Percentiles rank a stretch among this genome's conserved stretches.
Conservation (phyloP, 2,797 vertebrate genomes). For the Karalla daura region DNA sequence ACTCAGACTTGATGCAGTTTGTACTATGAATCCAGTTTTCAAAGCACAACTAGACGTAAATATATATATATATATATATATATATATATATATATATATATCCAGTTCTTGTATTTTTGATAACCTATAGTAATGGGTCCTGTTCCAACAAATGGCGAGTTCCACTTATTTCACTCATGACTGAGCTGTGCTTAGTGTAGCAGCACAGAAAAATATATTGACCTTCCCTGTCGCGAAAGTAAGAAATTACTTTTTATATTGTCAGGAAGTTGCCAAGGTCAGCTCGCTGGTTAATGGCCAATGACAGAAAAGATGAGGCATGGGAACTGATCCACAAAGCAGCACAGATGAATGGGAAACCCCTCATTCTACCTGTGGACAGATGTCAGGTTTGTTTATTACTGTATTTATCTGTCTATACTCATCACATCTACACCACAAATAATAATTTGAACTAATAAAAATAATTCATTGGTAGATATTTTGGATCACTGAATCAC, state of each 20-base stretch:
- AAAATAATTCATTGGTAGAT: too few species aligned
- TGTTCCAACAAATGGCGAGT: too few species aligned
- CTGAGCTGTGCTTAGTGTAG: background rate
- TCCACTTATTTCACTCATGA: too few species aligned
- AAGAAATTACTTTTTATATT: conserved; percentile 6
- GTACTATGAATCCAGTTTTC: background rate
- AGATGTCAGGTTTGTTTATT: conserved; percentile 61
- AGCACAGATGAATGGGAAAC: conserved; percentile 79
- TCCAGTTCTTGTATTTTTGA: background rate
- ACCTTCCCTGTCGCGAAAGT: background rate
- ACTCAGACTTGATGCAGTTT: background rate
- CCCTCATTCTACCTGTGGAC: conserved; percentile 68
- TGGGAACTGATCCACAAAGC: conserved; percentile 84
- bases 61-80: too few species aligned
- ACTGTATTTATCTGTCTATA: background rate
- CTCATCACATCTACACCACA: too few species aligned
- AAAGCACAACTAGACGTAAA: too few species aligned
- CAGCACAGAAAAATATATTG: background rate
- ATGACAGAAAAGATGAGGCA: conserved; percentile 81
- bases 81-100: too few species aligned
- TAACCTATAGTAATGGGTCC: background rate
- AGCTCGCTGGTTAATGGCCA: conserved; percentile 86
- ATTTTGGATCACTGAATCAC: too few species aligned
- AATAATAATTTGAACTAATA: too few species aligned
- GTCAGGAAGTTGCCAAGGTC: conserved; percentile 87